phyloP scores from a whole-genome alignment of 2,113 vertebrate genomes.

The Leptocoma aspasia region DNA sequence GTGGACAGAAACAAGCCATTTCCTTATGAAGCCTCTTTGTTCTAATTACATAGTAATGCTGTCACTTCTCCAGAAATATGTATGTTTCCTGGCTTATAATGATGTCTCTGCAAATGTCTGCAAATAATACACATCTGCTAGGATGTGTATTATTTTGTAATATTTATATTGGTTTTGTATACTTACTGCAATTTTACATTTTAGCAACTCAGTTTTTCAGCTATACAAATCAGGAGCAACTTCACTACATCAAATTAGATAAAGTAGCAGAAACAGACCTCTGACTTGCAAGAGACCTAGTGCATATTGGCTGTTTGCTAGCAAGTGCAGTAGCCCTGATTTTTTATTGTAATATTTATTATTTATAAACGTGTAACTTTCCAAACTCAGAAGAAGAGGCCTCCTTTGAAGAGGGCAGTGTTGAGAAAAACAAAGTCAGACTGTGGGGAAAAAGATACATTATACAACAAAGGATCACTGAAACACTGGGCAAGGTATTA shows the following conservation, averaged over 20 bases:
- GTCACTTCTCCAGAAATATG: background rate
- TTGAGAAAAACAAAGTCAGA: conserved; percentile 31
- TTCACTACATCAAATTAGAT: background rate
- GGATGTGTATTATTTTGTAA: background rate
- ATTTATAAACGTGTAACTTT: conserved; percentile 46
- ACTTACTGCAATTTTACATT: background rate
- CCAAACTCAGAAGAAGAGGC: background rate
- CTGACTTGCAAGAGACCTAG: background rate
- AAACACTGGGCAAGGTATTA: background rate
- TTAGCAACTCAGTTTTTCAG: background rate
- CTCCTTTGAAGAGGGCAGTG: conserved; percentile 39
- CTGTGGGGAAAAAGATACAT: background rate
- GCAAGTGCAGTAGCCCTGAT: conserved; percentile 13
- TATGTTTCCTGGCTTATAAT: background rate
- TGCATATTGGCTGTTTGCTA: background rate
- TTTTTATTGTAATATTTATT: conserved; percentile 54
- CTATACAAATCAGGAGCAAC: background rate
- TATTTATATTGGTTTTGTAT: background rate
- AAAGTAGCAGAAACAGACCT: background rate
- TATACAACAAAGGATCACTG: conserved; percentile 53
- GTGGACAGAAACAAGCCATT: background rate
- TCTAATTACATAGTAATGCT: background rate
- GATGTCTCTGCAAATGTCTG: background rate
- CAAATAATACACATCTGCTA: background rate
- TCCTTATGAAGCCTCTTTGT: background rate